These are phyloP conservation scores for Hypotaenidia okinawae DNA, from an alignment of 2,797 vertebrate genomes.

Conservation along the genomic window DNA sequence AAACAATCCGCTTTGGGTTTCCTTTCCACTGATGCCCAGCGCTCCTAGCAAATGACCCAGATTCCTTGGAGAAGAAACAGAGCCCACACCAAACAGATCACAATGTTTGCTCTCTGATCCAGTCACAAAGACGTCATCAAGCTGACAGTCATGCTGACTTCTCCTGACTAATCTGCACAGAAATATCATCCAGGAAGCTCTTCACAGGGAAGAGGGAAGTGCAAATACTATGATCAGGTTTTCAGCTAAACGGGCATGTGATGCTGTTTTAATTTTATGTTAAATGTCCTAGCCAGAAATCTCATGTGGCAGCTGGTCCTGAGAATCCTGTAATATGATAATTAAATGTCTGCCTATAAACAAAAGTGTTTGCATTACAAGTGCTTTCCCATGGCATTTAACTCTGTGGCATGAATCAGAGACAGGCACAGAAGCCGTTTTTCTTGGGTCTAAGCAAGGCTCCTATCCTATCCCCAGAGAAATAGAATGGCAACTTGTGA, in stretches of 20 bases:
- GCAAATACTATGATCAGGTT: neutral
- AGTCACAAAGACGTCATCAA: constrained; percentile 50
- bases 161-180: constrained; percentile 54
- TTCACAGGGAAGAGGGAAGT: neutral
- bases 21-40: neutral
- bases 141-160: neutral
- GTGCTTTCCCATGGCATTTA: constrained; percentile 60
- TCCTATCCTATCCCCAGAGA: neutral
- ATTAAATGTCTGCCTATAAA: constrained; percentile 69
- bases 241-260: constrained; percentile 27
- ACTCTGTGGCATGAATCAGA: constrained; percentile 27
- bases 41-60: constrained; percentile 3
- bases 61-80: constrained; percentile 27
- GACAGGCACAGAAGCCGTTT: constrained; percentile 15
- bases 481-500: neutral
- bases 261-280: constrained; percentile 50
- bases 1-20: neutral
- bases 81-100: constrained; percentile 39
- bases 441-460: constrained; percentile 29
- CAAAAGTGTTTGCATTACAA: constrained; percentile 57
- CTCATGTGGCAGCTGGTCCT: constrained; percentile 67
- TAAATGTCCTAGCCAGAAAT: constrained; percentile 63
- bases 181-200: constrained; percentile 61
- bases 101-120: constrained; percentile 53
- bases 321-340: constrained; percentile 69